These are phyloP conservation scores for Enteromius trimaculatus DNA, from an alignment of 2,797 vertebrate species.

Conservation along the genomic window DNA sequence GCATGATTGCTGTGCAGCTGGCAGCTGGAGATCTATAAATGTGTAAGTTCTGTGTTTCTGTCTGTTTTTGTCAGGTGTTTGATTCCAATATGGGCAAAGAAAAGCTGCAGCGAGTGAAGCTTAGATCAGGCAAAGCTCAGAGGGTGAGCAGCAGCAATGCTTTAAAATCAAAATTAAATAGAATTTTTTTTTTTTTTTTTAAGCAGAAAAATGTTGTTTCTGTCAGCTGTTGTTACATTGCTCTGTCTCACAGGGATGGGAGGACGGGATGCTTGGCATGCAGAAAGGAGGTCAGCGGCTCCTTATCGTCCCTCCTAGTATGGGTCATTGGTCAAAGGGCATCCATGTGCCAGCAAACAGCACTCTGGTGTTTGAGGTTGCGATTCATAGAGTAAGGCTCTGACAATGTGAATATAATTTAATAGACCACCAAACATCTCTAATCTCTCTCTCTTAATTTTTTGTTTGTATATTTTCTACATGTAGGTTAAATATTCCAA, in stretches of 20 bases:
- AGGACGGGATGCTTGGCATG: slow-evolving; percentile 85
- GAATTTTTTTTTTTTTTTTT: not conserved
- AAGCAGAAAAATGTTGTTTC: not conserved
- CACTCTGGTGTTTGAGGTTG: slow-evolving; percentile 78
- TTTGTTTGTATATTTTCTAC: not conserved
- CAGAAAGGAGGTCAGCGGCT: slow-evolving; percentile 80
- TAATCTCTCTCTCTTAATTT: not conserved
- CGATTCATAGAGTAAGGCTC: slow-evolving; percentile 76
- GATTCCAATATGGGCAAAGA: slow-evolving; percentile 82
- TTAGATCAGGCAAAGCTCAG: slow-evolving; percentile 83
- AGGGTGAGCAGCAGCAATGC: slow-evolving; percentile 72
- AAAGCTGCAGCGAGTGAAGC: slow-evolving; percentile 79
- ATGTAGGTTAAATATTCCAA: slow-evolving; percentile 78
- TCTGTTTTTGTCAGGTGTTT: slow-evolving; percentile 74
- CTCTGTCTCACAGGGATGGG: slow-evolving; percentile 76
- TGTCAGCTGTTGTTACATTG: not conserved
- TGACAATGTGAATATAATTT: not conserved
- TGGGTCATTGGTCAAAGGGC: slow-evolving; percentile 75
- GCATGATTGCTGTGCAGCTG: not conserved
- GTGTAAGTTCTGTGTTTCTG: slow-evolving; percentile 1
- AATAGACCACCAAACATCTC: not conserved
- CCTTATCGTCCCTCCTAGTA: slow-evolving; percentile 76
- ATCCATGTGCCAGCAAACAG: slow-evolving; percentile 73
- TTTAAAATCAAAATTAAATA: not conserved
- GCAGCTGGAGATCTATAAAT: not conserved